Percentiles rank a stretch among this genome's conserved stretches.
Conservation (phyloP, 2,888 invertebrate species). For the Hyposoter dolosus region DNA sequence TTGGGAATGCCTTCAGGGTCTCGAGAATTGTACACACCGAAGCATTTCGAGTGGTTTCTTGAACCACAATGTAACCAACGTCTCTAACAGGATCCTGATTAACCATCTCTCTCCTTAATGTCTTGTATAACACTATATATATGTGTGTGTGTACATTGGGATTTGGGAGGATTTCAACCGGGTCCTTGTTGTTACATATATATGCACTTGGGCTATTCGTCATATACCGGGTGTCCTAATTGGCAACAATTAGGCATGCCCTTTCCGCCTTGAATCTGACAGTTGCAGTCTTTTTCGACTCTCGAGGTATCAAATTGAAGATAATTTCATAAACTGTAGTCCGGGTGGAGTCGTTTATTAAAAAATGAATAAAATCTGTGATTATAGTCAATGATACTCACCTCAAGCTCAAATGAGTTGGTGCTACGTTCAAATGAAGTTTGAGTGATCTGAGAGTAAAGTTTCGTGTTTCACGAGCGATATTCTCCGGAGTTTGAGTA, state of each 20-base stretch:
- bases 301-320: neutral
- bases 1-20: neutral
- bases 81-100: conserved; percentile 52
- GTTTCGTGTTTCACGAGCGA: conserved; percentile 89
- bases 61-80: conserved; percentile 42
- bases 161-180: conserved; percentile 30
- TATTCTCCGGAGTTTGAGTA: conserved; percentile 91
- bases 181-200: conserved; percentile 3
- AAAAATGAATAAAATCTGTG: neutral
- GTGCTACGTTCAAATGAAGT: conserved; percentile 87
- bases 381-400: conserved; percentile 72
- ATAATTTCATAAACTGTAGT: neutral
- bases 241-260: neutral
- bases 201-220: neutral
- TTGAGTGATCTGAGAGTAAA: conserved; percentile 87
- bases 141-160: conserved; percentile 14
- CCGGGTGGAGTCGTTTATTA: neutral
- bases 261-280: neutral
- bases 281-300: neutral
- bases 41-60: conserved; percentile 36
- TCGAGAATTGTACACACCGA: conserved; percentile 1
- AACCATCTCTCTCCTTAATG: conserved; percentile 36
- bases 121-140: conserved; percentile 32
- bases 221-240: neutral
- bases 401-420: conserved; percentile 88